phyloP scores from a whole-genome alignment of 1,140 invertebrate species.

The Eumeta japonica region DNA sequence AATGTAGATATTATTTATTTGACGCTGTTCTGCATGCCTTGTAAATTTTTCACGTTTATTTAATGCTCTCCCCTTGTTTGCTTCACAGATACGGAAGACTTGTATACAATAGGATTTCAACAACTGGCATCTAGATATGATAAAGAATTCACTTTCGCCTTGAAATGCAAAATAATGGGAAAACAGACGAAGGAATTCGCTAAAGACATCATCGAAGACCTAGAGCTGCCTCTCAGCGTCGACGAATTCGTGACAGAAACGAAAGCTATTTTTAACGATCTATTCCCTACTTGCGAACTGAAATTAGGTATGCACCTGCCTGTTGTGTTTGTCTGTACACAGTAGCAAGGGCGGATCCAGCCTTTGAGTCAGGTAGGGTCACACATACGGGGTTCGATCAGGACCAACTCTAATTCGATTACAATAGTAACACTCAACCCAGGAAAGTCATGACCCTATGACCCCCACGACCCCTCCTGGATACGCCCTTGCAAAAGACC shows the following conservation, averaged over 20 bases:
- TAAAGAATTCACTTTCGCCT: slow-evolving; percentile 73
- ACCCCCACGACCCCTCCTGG: no score
- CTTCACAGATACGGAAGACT: slow-evolving; percentile 69
- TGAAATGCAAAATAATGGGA: slow-evolving; percentile 77
- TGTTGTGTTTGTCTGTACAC: slow-evolving; percentile 7
- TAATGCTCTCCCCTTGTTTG: no score
- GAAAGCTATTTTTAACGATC: slow-evolving; percentile 51
- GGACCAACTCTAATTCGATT: no score
- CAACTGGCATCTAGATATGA: slow-evolving; percentile 67
- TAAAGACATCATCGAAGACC: slow-evolving; percentile 60
- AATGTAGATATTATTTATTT: no score
- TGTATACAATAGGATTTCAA: slow-evolving; percentile 73
- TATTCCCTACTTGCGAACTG: slow-evolving; percentile 62
- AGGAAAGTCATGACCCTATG: no score
- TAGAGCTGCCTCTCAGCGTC: slow-evolving; percentile 68
- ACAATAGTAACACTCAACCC: no score
- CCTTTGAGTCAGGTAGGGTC: no score
- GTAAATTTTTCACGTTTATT: no score
- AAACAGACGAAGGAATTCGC: slow-evolving; percentile 63
- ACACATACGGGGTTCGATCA: no score
- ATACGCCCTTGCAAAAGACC: no score
- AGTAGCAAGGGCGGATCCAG: no score
- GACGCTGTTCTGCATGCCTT: no score
- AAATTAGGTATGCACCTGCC: slow-evolving; percentile 65
- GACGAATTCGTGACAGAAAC: slow-evolving; percentile 62